Percentiles rank a stretch among this genome's conserved stretches.
These are phyloP conservation scores for Peromyscus californicus DNA, from an alignment of 2,113 vertebrate genomes.

Conservation along the genomic window DNA sequence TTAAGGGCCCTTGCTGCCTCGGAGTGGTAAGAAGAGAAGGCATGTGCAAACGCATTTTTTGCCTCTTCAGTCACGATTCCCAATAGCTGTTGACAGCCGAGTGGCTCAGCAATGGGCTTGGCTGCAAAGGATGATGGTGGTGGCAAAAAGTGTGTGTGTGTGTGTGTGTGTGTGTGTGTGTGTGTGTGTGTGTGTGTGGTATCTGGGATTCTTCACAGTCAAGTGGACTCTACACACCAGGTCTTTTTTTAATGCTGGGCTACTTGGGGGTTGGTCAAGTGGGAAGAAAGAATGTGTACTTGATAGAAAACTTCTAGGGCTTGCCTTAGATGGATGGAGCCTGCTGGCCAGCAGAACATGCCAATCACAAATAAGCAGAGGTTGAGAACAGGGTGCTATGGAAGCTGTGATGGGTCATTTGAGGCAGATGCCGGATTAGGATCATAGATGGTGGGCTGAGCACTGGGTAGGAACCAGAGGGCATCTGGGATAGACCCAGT, in stretches of 20 bases:
- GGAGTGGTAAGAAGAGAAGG: background rate
- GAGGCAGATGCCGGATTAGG: background rate
- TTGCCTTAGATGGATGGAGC: background rate
- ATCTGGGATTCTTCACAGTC: background rate
- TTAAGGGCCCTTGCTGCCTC: conserved; percentile 43
- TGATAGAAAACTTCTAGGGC: background rate
- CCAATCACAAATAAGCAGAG: background rate
- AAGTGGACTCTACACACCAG: background rate
- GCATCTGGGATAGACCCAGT: background rate
- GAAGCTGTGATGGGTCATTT: background rate
- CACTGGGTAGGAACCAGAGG: background rate
- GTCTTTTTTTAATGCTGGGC: conserved; percentile 35
- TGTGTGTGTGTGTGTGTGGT: background rate
- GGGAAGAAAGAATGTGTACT: conserved; percentile 20
- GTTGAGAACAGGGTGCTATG: background rate
- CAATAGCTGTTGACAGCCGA: conserved; percentile 68
- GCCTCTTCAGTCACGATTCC: conserved; percentile 73
- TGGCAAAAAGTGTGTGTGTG: background rate
- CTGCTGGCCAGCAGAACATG: background rate
- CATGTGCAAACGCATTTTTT: conserved; percentile 65
- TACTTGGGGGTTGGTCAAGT: background rate
- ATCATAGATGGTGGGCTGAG: background rate
- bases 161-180: background rate
- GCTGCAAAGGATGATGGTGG: conserved; percentile 15
- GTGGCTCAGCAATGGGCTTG: conserved; percentile 34